phyloP scores from a whole-genome alignment of 2,888 invertebrate genomes.

The Megamerina dolium region DNA sequence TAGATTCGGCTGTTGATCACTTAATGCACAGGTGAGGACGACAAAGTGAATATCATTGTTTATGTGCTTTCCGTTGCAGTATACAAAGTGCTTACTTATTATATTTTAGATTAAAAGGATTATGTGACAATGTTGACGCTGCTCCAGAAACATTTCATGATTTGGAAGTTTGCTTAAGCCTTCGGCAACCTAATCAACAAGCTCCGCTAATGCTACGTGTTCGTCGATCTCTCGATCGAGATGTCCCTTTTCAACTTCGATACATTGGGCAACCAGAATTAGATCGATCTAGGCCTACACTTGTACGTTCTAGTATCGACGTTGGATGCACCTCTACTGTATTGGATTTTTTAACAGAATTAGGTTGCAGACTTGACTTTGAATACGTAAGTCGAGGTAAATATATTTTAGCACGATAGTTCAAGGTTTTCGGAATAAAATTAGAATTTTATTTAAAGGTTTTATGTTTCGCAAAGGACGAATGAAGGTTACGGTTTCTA shows the following conservation, averaged over 20 bases:
- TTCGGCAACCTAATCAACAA: slow-evolving; percentile 62
- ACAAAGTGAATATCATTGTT: no score
- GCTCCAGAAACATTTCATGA: slow-evolving; percentile 90
- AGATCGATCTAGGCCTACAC: slow-evolving; percentile 80
- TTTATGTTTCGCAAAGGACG: slow-evolving; percentile 94
- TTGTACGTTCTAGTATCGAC: slow-evolving; percentile 87
- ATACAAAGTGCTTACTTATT: no score
- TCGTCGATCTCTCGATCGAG: slow-evolving; percentile 71
- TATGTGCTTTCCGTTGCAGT: no score
- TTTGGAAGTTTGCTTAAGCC: slow-evolving; percentile 84
- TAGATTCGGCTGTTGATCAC: slow-evolving; percentile 87
- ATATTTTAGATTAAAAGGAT: slow-evolving; percentile 61
- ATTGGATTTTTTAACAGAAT: slow-evolving; percentile 84
- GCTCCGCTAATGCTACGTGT: slow-evolving; percentile 72
- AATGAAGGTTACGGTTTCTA: slow-evolving; percentile 95
- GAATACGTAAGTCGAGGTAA: slow-evolving; percentile 84
- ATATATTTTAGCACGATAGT: neutral
- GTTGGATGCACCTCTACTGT: slow-evolving; percentile 87
- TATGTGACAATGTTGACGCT: slow-evolving; percentile 88
- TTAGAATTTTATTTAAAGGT: slow-evolving; percentile 24
- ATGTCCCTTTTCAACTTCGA: slow-evolving; percentile 68
- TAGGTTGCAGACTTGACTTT: slow-evolving; percentile 87
- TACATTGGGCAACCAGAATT: slow-evolving; percentile 89
- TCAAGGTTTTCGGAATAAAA: slow-evolving; percentile 1
- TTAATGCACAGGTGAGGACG: slow-evolving; percentile 66